Evolutionary conservation across 2,797 vertebrate species (phyloP).

Genomic region (Tiaroga cobitis): DNA sequence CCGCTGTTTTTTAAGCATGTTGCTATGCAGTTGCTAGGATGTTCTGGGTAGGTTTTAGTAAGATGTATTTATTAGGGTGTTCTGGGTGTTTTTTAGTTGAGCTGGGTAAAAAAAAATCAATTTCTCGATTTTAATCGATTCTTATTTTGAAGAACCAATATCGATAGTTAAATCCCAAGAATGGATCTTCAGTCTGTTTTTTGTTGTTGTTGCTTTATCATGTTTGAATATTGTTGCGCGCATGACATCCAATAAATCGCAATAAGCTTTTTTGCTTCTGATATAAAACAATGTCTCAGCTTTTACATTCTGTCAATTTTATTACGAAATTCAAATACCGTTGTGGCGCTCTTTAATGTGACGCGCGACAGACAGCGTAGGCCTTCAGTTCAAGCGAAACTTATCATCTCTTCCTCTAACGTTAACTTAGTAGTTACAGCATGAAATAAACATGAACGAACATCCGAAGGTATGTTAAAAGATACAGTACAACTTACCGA

Average conservation of each 20-base stretch:
- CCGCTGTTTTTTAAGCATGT: neutral
- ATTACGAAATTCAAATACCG: neutral
- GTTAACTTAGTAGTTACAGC: neutral
- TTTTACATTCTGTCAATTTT: neutral
- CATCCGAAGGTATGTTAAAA: neutral
- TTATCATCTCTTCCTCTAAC: neutral
- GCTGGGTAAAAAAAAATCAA: neutral
- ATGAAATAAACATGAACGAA: neutral
- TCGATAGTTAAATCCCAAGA: neutral
- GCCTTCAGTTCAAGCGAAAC: neutral
- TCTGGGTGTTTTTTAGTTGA: neutral
- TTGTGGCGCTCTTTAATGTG: neutral
- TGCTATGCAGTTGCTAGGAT: neutral
- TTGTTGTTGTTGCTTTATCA: too few species aligned
- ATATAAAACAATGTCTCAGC: neutral
- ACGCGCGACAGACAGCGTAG: neutral
- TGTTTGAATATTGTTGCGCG: too few species aligned
- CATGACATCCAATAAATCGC: neutral
- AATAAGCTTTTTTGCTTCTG: neutral
- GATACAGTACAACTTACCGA: neutral
- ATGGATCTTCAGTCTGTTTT: neutral
- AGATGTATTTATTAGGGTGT: neutral
- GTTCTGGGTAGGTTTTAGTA: neutral
- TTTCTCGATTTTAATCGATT: neutral
- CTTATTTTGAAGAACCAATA: neutral